Percentiles rank a stretch among this genome's conserved stretches.
Conservation (phyloP, 2,113 vertebrate species). For the Brachypteracias leptosomus region DNA sequence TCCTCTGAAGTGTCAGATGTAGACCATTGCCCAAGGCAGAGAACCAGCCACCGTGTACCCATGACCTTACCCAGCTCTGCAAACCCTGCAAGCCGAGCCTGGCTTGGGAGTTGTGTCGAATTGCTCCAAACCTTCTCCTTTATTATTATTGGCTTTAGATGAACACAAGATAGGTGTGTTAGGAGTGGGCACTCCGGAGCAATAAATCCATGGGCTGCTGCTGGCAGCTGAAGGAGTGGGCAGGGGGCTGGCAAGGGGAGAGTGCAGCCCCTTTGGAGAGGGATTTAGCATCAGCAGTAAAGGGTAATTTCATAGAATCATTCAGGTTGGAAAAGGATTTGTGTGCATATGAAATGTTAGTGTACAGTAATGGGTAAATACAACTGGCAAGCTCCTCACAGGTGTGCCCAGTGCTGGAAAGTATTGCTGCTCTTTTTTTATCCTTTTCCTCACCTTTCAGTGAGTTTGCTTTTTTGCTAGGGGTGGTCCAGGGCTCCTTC, state of each 20-base stretch:
- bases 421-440: neutral
- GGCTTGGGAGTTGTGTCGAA: neutral
- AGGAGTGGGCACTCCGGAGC: neutral
- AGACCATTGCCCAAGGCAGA: neutral
- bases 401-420: neutral
- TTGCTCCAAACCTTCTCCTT: neutral
- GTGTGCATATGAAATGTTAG: neutral
- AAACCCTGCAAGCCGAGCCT: neutral
- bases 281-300: neutral
- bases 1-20: neutral
- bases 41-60: neutral
- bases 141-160: neutral
- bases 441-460: fast-evolving
- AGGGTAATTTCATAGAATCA: neutral
- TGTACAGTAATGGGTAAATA: neutral
- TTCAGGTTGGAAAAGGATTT: neutral
- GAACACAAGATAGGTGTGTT: neutral
- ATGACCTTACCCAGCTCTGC: neutral
- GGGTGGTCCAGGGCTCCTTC: neutral
- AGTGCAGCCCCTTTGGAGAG: neutral
- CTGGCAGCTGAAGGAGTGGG: neutral
- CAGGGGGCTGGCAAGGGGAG: neutral
- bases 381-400: neutral
- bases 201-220: neutral
- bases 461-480: neutral